These are phyloP conservation scores for Ophiodon elongatus DNA, from an alignment of 2,113 vertebrate genomes.

Conservation along the genomic window DNA sequence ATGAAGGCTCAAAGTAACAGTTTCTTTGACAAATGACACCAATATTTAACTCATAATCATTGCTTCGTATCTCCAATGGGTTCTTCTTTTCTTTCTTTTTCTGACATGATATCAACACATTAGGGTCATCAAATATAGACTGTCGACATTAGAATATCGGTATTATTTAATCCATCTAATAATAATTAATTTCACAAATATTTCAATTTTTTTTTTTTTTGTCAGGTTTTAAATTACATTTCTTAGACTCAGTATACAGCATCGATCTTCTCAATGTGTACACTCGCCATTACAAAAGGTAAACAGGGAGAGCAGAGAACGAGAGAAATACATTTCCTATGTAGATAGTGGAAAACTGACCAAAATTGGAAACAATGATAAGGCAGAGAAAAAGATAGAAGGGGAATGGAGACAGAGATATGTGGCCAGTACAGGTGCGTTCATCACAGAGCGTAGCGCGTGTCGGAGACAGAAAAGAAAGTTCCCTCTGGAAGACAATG, in stretches of 20 bases:
- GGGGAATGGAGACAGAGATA: constrained; percentile 54
- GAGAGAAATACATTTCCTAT: constrained; percentile 47
- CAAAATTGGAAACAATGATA: constrained; percentile 59
- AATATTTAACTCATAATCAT: neutral
- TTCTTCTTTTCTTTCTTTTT: constrained; percentile 6
- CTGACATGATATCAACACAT: neutral
- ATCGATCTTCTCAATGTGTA: neutral
- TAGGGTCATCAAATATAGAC: neutral
- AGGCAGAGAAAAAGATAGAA: constrained; percentile 38
- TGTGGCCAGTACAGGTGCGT: constrained; percentile 77
- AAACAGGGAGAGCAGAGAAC: constrained; percentile 10
- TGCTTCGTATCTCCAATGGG: neutral
- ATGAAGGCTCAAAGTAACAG: neutral
- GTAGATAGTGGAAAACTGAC: constrained; percentile 45
- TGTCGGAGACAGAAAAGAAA: constrained; percentile 71
- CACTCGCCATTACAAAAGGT: constrained; percentile 30
- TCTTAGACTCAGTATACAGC: neutral
- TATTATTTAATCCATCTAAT: neutral
- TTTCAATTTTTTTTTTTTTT: neutral
- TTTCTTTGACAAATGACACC: neutral
- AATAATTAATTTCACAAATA: neutral
- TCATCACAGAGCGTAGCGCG: constrained; percentile 62
- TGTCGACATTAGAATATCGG: neutral
- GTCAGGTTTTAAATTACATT: neutral
- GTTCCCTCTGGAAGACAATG: constrained; percentile 82